phyloP scores from a whole-genome alignment of 2,888 invertebrate genomes.

The Xanthia icteritia region DNA sequence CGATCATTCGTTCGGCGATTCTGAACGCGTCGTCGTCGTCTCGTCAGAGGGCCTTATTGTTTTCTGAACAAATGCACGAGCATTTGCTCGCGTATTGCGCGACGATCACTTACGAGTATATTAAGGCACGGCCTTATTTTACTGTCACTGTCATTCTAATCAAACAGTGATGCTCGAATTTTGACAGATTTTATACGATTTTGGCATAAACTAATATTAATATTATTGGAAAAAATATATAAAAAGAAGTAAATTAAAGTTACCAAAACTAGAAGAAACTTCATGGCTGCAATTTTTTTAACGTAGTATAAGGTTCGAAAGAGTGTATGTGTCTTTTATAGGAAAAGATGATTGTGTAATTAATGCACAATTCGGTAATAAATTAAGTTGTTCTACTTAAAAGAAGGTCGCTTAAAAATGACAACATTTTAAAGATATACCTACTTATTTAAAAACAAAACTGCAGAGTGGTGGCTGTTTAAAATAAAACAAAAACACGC shows the following conservation, averaged over 20 bases:
- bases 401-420: neutral
- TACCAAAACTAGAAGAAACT: constrained; percentile 7
- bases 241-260: neutral
- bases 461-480: neutral
- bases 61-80: neutral
- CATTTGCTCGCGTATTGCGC: neutral
- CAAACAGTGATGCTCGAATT: neutral
- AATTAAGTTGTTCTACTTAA: neutral
- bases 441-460: too few relatives aligned
- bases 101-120: neutral
- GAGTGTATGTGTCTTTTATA: constrained; percentile 2
- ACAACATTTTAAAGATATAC: neutral
- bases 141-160: neutral
- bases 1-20: neutral
- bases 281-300: constrained; percentile 2
- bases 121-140: neutral
- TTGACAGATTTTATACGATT: neutral
- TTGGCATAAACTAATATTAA: neutral
- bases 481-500: too few relatives aligned
- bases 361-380: neutral
- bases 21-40: neutral
- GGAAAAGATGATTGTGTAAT: too few relatives aligned
- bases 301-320: neutral
- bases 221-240: neutral
- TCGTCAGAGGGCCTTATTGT: neutral